Base-by-base conservation (phyloP, 1,140 invertebrate species). In the Dysdera silvatica region DNA sequence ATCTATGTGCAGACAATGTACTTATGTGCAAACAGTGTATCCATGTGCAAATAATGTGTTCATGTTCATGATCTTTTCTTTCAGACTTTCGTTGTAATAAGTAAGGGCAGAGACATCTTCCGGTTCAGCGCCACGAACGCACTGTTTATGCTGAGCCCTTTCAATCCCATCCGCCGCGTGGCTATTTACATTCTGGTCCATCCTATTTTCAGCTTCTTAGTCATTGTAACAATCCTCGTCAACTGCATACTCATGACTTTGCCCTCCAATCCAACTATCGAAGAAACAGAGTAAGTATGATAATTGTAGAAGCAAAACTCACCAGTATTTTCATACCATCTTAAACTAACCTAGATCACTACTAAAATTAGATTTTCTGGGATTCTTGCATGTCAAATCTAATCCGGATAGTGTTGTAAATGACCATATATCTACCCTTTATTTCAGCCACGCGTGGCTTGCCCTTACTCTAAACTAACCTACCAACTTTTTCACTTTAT, bases 221-320 rank as follows among this genome's bases (percentile, higher is more conserved):
- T 98, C 79, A 97, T 98, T 78, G 87, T 89, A 71, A 97, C 94
- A 74, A 98, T 98, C 80, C 84, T 98, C 76, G 84, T 87, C 78
- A 98, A 98, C 82, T 97, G 94, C 83, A 87, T 97, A 78, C 87
- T 98, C 81, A 95, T 98, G 90, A 94, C 95, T 80, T 91, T 96
- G 86, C 88, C 89, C 78, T 85, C 87, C 68, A 89, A 88, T 77
- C 88, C 71, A 88, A 73, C 87, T 73, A 87, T 95, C 78, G 92
- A 96, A 82, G 91, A 89, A 78, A 91, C 91, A 77, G 94, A 98
- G 93, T 98, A 83, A 93, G 91, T 91, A 53, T 7, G 16, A 29
- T 26, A 29, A 64, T 32, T 7, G 33, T 53, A 14, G 23, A 45
- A 6, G 16, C 6, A 18, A n/a, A 14, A 45, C 41, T n/a, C 18